Evolutionary conservation across 1,140 invertebrate genomes (phyloP), one percentile per base, ranked within the genome.

Genomic region (Leptinotarsa lineolata): DNA sequence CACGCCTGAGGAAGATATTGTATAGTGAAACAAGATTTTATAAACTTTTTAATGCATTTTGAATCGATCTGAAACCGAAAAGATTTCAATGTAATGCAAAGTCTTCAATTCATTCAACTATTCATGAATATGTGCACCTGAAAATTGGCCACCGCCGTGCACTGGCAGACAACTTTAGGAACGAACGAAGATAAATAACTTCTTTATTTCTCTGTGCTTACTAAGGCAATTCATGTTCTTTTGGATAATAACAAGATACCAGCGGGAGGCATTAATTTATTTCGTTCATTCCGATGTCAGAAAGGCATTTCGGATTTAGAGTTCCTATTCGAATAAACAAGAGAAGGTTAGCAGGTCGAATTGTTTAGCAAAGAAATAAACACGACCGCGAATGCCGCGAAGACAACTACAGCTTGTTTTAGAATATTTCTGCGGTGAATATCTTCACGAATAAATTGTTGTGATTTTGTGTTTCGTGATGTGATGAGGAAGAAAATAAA

Each of bases 231-330:
- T 54, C 48, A 16, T 54, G 48, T 54, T 16, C 48, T 54, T 54
- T 18, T 15, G 48, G 48, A 54, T 54, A 54, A 16, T 54, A 54
- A 54, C 48, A 54, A 54, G 48, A 54, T 54, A 18, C 48, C 48
- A 54, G 15, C n/a, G n/a, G 48, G 48, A 18, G 48, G 48, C 48
- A 54, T 54, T 54, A 54, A 54, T 54, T 54, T 54, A 54, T 54
- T 54, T 54, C 48, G 48, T 54, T 54, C 48, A 54, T 54, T 54
- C 48, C 48, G 48, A 54, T 54, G 48, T 54, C 48, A 54, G 48
- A 54, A 54, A 16, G 48, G 48, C 48, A 54, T 54, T 54, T 54
- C 48, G 48, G 48, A 54, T 54, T 54, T 54, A 18, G 48, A 54
- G 48, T 54, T 54, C 48, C 48, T 54, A 54, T 54, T 18, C n/a